Conservation (phyloP, 2,888 invertebrate genomes). For the Conchocele bisecta region DNA sequence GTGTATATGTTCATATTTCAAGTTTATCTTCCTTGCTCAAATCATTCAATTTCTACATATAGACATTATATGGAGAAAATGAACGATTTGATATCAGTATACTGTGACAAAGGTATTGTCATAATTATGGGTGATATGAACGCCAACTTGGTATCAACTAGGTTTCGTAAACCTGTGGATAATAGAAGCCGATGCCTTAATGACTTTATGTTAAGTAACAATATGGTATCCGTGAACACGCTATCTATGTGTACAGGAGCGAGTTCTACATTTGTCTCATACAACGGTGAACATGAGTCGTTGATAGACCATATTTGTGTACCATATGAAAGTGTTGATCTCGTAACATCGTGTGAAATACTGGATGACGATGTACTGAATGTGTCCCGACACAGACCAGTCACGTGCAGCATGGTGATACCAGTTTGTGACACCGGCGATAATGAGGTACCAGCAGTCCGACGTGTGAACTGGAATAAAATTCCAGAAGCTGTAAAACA, state of each 20-base stretch:
- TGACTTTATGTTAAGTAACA: background rate
- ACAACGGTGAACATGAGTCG: background rate
- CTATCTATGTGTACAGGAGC: background rate
- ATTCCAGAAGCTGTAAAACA: too few relatives aligned
- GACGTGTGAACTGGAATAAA: too few relatives aligned
- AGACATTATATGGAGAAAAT: background rate
- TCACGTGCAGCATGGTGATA: background rate
- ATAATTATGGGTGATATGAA: slow-evolving; percentile 3
- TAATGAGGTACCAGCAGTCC: too few relatives aligned
- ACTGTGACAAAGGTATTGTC: background rate
- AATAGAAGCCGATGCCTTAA: background rate
- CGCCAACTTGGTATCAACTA: background rate
- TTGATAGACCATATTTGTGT: background rate
- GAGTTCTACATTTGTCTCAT: background rate
- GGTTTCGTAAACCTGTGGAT: background rate
- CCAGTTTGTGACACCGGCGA: background rate
- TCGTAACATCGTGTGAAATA: background rate
- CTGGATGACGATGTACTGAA: background rate
- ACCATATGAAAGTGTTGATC: background rate
- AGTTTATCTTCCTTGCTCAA: background rate
- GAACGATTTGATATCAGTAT: background rate
- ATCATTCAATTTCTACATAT: background rate
- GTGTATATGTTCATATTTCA: background rate
- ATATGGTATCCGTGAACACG: background rate
- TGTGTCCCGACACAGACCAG: background rate